Conservation (phyloP, 2,888 invertebrate species). For the Bruchidius siliquastri region DNA sequence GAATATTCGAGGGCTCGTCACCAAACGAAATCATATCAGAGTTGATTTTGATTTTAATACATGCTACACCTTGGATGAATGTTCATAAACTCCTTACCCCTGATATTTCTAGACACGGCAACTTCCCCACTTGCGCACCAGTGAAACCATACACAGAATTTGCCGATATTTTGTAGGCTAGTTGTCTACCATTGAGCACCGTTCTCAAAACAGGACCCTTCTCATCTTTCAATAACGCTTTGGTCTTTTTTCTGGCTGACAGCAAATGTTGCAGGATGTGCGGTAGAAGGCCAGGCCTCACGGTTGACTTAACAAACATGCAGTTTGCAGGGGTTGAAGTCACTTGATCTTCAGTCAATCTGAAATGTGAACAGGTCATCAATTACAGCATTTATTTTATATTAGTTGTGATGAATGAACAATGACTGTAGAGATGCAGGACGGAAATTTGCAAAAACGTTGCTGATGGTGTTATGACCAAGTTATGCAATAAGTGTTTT, state of each 20-base stretch:
- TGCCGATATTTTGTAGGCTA: conserved; percentile 96
- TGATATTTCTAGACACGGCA: conserved; percentile 94
- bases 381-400: no score
- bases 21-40: no score
- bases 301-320: conserved; percentile 80
- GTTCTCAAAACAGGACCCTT: conserved; percentile 91
- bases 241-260: conserved; percentile 88
- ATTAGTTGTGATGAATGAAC: no score
- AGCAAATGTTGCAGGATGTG: conserved; percentile 92
- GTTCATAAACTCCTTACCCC: conserved; percentile 60
- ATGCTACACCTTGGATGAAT: background rate
- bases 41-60: background rate
- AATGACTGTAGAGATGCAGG: no score
- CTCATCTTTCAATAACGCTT: conserved; percentile 89
- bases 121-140: conserved; percentile 94
- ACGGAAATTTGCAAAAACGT: no score
- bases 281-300: conserved; percentile 88
- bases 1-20: no score
- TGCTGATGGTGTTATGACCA: no score
- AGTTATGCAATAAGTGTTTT: no score
- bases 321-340: conserved; percentile 89
- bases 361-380: conserved; percentile 23
- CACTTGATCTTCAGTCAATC: conserved; percentile 63
- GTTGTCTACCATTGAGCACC: conserved; percentile 92
- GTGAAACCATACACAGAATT: conserved; percentile 99